Evolutionary conservation across 2,797 vertebrate species (phyloP), one percentile per base, ranked within the genome.

Genomic region (Capromys pilorides): DNA sequence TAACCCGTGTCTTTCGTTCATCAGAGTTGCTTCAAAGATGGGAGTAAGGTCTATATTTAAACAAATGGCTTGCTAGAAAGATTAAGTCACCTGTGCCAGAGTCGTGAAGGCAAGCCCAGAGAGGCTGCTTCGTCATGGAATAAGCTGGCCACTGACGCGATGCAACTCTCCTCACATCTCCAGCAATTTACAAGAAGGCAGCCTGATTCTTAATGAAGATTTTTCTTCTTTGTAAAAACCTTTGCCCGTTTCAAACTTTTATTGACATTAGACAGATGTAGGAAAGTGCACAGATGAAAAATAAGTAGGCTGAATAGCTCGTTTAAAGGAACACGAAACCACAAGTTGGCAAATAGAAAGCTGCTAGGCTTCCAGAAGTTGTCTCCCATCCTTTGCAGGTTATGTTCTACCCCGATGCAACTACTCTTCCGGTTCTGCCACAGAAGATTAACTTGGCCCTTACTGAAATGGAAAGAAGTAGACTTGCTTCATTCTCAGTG

Each of bases 131-230:
- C 59, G 93, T 93, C 93, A 95, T 51, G 64, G 51, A 62, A 94
- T 61, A 59, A 69, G 59, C 78, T 51, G 67, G 31, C 26, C 73
- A 90, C 51, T 41, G 64, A 87, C 88, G 81, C 62, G 88, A 90
- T 36, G 66, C 16, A 80, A 54, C 88, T 78, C 28, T 49, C 49
- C 88, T 88, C 86, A 80, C 66, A 91, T 79, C 36, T 84, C 69
- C 75, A 78, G 59, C 59, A 85, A 91, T 86, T 95, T 93, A 96
- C 26, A 77, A 77, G 73, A 49, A 77, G 0, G 8, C 45, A 93
- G 62, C 88, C 69, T 96, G 94, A 88, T 96, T 97, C 82, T 97
- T 97, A 97, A 97, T 49, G 94, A 92, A 95, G 77, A 93, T n/a
- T 97, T 96, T 95, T 97, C 45, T 90, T 18, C 28, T 94, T 88